Percentiles rank a stretch among this genome's conserved stretches.
These are phyloP conservation scores for Lacanobia oleracea DNA, from an alignment of 2,888 invertebrate genomes.

Conservation along the genomic window DNA sequence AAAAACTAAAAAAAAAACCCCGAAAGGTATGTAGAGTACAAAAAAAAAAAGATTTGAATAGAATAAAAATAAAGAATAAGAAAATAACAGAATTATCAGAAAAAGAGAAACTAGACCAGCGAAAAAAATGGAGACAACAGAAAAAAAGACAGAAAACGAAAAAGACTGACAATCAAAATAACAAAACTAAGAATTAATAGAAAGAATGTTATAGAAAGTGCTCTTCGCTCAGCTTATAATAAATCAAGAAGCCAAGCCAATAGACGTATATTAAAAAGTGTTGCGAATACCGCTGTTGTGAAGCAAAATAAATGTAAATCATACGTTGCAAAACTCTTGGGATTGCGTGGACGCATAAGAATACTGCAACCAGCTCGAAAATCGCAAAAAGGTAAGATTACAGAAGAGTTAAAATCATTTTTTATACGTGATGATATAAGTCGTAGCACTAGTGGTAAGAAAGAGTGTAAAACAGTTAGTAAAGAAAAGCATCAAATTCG, in stretches of 20 bases:
- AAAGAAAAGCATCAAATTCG: constrained; percentile 25
- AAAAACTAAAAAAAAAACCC: constrained; percentile 28
- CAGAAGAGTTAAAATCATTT: constrained; percentile 15
- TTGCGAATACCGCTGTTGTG: constrained; percentile 15
- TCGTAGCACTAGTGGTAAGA: constrained; percentile 23
- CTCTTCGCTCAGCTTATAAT: constrained; percentile 23
- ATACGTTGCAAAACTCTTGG: constrained; percentile 27
- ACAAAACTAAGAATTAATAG: constrained; percentile 20
- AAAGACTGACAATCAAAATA: constrained; percentile 16
- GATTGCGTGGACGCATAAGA: constrained; percentile 17
- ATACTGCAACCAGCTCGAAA: neutral
- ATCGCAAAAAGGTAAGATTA: neutral
- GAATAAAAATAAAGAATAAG: constrained; percentile 14
- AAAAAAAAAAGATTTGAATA: constrained; percentile 22
- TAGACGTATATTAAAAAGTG: constrained; percentile 6
- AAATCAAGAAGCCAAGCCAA: constrained; percentile 21
- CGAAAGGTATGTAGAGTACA: constrained; percentile 30
- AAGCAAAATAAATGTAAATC: neutral
- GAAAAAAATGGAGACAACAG: constrained; percentile 29
- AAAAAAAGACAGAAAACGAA: constrained; percentile 31
- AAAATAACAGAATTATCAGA: constrained; percentile 28
- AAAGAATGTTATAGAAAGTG: constrained; percentile 24
- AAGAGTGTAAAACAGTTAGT: constrained; percentile 28
- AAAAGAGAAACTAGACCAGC: constrained; percentile 1
- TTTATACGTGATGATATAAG: constrained; percentile 28